These are phyloP conservation scores for Torymus tubicola DNA, from an alignment of 2,888 invertebrate species.

Conservation along the genomic window DNA sequence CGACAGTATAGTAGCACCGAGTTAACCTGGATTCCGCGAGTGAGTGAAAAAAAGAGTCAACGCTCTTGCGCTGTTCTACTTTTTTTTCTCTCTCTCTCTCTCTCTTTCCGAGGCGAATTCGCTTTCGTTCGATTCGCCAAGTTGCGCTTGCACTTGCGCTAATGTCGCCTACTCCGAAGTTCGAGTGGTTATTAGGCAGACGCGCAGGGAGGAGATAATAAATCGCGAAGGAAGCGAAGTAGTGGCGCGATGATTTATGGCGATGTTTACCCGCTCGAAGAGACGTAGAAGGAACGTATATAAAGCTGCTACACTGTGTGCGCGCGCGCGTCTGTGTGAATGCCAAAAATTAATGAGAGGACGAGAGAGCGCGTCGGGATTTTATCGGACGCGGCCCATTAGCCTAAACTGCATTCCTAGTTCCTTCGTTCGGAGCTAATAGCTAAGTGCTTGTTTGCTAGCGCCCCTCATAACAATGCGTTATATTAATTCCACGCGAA, in stretches of 20 bases:
- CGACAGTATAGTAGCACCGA: no score
- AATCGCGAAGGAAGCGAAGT: constrained; percentile 23
- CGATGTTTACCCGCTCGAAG: constrained; percentile 35
- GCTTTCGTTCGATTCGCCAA: no score
- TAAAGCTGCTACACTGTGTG: no score
- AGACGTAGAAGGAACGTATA: no score
- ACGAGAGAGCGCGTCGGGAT: constrained; percentile 11
- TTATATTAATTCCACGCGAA: constrained; percentile 26
- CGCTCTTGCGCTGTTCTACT: constrained; percentile 23
- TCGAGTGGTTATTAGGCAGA: neutral
- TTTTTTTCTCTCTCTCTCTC: neutral
- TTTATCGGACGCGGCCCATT: constrained; percentile 50
- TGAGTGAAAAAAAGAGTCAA: constrained; percentile 1
- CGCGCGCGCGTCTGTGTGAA: neutral
- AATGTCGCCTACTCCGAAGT: no score
- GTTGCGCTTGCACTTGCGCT: no score
- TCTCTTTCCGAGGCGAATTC: no score
- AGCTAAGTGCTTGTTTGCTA: no score
- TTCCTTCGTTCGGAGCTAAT: neutral
- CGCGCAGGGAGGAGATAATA: constrained; percentile 21
- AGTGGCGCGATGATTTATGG: constrained; percentile 43
- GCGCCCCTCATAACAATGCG: no score
- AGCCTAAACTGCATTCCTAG: constrained; percentile 44
- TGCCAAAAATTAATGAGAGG: constrained; percentile 54
- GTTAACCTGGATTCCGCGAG: constrained; percentile 50